Conservation (phyloP, 1,140 invertebrate species). For the Pseudomyrmex gracilis region DNA sequence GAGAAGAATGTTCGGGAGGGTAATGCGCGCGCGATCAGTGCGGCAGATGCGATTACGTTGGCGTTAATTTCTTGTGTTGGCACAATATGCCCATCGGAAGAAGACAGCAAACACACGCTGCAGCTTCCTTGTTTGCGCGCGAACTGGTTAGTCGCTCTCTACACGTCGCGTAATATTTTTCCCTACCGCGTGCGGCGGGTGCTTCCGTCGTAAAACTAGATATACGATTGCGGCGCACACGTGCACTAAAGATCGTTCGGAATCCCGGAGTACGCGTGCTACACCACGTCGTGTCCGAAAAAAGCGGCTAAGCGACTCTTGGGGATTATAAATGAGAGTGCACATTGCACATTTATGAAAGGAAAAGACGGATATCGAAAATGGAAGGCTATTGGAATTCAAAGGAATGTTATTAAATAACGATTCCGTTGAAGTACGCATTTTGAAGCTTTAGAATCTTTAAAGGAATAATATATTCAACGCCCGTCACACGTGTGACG, state of each 20-base stretch:
- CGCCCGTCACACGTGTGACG: too few relatives aligned
- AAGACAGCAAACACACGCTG: constrained; percentile 39
- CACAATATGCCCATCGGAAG: constrained; percentile 24
- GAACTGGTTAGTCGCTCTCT: constrained; percentile 14
- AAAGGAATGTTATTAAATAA: background rate
- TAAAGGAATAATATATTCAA: too few relatives aligned
- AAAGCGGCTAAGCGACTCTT: background rate
- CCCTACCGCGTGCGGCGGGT: constrained; percentile 55
- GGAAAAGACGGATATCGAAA: background rate
- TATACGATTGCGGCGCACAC: constrained; percentile 69
- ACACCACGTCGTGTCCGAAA: background rate
- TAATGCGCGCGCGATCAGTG: background rate
- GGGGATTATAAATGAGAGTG: background rate
- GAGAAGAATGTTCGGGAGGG: background rate
- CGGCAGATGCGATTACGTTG: constrained; percentile 41
- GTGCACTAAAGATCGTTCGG: constrained; percentile 12
- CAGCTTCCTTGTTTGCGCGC: constrained; percentile 37
- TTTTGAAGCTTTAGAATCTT: too few relatives aligned
- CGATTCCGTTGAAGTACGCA: too few relatives aligned
- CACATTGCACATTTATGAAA: constrained; percentile 4
- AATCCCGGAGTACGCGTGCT: background rate
- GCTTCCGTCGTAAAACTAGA: constrained; percentile 72
- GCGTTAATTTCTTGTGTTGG: constrained; percentile 57
- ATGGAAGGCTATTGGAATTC: background rate
- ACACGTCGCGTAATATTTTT: constrained; percentile 69